Percentiles rank a stretch among this genome's conserved stretches.
These are phyloP conservation scores for Nyctibius bracteatus DNA, from an alignment of 2,113 vertebrate species.

Conservation along the genomic window DNA sequence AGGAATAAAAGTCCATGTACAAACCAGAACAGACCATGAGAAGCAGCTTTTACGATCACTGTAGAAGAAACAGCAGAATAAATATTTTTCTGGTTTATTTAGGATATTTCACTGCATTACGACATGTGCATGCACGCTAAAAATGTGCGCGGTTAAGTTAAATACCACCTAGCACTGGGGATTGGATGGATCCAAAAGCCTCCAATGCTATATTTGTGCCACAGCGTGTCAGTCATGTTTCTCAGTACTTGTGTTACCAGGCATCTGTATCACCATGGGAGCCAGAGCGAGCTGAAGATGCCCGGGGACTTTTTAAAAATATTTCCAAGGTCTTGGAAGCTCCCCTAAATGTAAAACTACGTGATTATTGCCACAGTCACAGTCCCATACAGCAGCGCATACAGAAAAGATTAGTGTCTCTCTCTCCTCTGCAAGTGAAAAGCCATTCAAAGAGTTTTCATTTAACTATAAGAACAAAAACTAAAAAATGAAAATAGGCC, in stretches of 20 bases:
- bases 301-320: neutral
- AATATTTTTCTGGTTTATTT: neutral
- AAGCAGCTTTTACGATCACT: neutral
- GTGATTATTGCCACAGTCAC: neutral
- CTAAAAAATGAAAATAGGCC: neutral
- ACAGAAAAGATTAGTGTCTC: neutral
- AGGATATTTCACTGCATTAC: neutral
- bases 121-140: fast-evolving
- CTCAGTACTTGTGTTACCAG: neutral
- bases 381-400: neutral
- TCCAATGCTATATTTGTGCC: neutral
- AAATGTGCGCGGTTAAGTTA: fast-evolving
- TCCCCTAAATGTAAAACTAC: neutral
- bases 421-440: neutral
- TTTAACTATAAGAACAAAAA: neutral
- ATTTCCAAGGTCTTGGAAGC: neutral
- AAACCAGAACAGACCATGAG: neutral
- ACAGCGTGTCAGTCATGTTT: neutral
- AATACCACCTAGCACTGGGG: neutral
- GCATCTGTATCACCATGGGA: neutral
- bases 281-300: neutral
- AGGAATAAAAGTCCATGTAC: neutral
- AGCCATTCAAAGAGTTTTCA: neutral
- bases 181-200: neutral
- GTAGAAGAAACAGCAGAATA: neutral